These are phyloP conservation scores for Hirtodrosophila alboralis DNA, from an alignment of 2,888 invertebrate species.

Conservation along the genomic window DNA sequence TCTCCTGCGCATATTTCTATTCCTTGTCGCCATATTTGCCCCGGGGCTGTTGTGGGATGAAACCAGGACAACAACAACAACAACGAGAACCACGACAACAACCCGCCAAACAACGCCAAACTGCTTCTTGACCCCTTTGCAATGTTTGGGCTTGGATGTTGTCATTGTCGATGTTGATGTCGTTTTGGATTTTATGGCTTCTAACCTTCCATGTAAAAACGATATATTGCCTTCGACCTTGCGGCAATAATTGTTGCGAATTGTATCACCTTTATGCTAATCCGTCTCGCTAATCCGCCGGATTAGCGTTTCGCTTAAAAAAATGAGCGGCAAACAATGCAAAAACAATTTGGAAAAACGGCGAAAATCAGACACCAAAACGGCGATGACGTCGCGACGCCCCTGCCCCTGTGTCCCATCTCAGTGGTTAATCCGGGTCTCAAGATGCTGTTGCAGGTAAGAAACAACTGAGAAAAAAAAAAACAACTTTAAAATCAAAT, in stretches of 20 bases:
- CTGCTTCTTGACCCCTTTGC: conserved; percentile 69
- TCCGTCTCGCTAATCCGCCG: conserved; percentile 69
- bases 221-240: conserved; percentile 51
- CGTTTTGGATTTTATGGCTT: conserved; percentile 59
- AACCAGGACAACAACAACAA: conserved; percentile 13
- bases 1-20: background rate
- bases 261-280: conserved; percentile 74
- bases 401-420: conserved; percentile 1
- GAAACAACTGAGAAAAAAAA: too few species aligned
- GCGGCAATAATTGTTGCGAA: conserved; percentile 62
- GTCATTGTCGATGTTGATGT: conserved; percentile 18
- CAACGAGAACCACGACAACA: background rate
- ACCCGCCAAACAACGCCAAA: conserved; percentile 41
- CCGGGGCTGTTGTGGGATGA: conserved; percentile 25
- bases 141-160: conserved; percentile 20
- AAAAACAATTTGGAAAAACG: conserved; percentile 60
- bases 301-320: conserved; percentile 72
- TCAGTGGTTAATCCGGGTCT: conserved; percentile 66
- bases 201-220: conserved; percentile 66
- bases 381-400: conserved; percentile 35
- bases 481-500: conserved; percentile 23
- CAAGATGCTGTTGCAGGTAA: conserved; percentile 44
- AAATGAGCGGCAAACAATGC: conserved; percentile 57
- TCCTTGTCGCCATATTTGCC: conserved; percentile 51
- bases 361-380: conserved; percentile 51